phyloP scores from a whole-genome alignment of 2,888 invertebrate genomes.

The Smittia sp. region DNA sequence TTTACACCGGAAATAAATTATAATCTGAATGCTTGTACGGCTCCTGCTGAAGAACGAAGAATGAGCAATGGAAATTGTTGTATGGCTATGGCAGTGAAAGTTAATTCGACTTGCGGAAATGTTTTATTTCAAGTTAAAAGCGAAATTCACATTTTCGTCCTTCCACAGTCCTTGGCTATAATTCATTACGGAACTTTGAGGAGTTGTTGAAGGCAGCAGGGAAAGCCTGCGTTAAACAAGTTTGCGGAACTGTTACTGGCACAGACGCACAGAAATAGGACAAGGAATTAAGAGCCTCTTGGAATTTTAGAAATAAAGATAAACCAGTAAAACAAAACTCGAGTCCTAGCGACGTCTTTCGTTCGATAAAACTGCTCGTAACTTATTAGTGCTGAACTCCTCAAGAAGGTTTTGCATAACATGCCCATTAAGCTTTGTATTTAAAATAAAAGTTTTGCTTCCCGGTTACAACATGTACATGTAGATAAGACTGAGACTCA shows the following conservation, averaged over 20 bases:
- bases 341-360: too few relatives aligned
- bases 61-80: not conserved
- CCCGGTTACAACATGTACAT: not conserved
- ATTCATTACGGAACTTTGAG: too few relatives aligned
- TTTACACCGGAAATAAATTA: not conserved
- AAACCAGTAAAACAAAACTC: too few relatives aligned
- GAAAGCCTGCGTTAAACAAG: too few relatives aligned
- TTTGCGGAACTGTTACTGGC: too few relatives aligned
- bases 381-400: slow-evolving; percentile 2
- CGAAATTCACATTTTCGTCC: not conserved
- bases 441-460: slow-evolving; percentile 21
- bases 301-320: too few relatives aligned
- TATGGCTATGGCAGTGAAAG: not conserved
- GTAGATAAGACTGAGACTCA: slow-evolving; percentile 33
- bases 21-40: slow-evolving; percentile 4
- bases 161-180: not conserved
- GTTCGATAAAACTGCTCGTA: too few relatives aligned
- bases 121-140: slow-evolving; percentile 23
- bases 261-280: too few relatives aligned
- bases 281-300: too few relatives aligned
- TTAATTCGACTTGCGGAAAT: slow-evolving; percentile 13
- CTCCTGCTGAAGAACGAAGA: not conserved
- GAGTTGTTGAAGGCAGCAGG: too few relatives aligned
- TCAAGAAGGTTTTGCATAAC: slow-evolving; percentile 10
- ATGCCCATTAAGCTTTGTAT: slow-evolving; percentile 26